A percentile compares a stretch with the other conserved stretches of the same genome.
These are phyloP conservation scores for Caenorhabditis inopinata DNA, from an alignment of 1,140 invertebrate species.

Conservation along the genomic window DNA sequence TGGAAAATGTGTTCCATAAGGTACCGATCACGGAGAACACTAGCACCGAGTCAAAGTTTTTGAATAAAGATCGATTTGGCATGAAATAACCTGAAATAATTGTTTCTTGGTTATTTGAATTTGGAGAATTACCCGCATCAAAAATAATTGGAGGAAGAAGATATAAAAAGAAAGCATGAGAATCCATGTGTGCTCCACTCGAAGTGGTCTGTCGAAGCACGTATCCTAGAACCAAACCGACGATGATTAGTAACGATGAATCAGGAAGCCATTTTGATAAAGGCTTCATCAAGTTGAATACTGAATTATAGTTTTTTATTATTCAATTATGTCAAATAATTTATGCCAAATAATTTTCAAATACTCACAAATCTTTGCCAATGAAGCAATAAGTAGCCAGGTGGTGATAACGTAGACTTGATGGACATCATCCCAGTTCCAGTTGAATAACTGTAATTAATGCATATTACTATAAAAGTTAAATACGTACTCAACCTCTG, in stretches of 20 bases:
- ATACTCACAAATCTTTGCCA: conserved; percentile 62
- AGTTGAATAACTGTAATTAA: conserved; percentile 49
- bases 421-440: conserved; percentile 55
- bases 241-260: conserved; percentile 60
- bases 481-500: not conserved
- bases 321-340: too few species aligned
- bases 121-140: conserved; percentile 55
- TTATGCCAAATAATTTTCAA: not conserved
- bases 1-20: conserved; percentile 63
- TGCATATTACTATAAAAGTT: not conserved
- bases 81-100: conserved; percentile 84
- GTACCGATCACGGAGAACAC: conserved; percentile 85
- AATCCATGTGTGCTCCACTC: conserved; percentile 51
- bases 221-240: conserved; percentile 58
- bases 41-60: conserved; percentile 91
- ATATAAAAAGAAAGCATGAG: conserved; percentile 61
- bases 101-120: too few species aligned
- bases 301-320: not conserved
- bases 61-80: conserved; percentile 91
- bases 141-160: conserved; percentile 69
- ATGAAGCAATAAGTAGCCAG: conserved; percentile 58
- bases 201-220: not conserved
- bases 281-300: conserved; percentile 32
- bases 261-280: conserved; percentile 53
- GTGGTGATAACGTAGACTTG: conserved; percentile 53